These are phyloP conservation scores for Drosophila suboccidentalis DNA, from an alignment of 2,888 invertebrate genomes.

Conservation along the genomic window DNA sequence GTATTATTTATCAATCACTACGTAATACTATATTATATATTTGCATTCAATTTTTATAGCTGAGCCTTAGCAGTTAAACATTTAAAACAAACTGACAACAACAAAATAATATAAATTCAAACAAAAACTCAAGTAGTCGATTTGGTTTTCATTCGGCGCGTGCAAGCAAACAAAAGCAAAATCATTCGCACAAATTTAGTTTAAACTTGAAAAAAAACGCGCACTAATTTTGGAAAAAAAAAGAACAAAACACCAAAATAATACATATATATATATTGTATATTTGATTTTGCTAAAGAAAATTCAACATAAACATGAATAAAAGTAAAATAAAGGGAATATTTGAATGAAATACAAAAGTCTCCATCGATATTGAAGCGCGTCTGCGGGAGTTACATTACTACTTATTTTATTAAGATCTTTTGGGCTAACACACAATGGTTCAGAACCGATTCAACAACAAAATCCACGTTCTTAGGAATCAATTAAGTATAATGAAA, in stretches of 20 bases:
- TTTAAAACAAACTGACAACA: background rate
- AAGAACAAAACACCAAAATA: background rate
- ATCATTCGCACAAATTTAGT: conserved; percentile 38
- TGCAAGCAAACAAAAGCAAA: conserved; percentile 50
- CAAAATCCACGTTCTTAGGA: conserved; percentile 41
- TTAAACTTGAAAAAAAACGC: conserved; percentile 26
- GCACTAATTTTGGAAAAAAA: conserved; percentile 51
- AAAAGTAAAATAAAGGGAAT: background rate
- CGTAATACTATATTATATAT: conserved; percentile 7
- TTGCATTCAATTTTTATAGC: conserved; percentile 40
- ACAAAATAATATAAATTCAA: conserved; percentile 4
- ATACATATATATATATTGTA: conserved; percentile 50
- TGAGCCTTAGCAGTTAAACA: conserved; percentile 25
- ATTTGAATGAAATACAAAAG: background rate
- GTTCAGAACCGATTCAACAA: conserved; percentile 22
- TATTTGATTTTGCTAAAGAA: conserved; percentile 70
- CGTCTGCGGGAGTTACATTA: background rate
- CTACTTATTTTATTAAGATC: conserved; percentile 2
- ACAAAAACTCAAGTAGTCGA: conserved; percentile 67
- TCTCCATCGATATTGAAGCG: background rate
- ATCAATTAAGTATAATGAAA: conserved; percentile 40
- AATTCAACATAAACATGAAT: conserved; percentile 44
- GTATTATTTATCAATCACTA: conserved; percentile 24
- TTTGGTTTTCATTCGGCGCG: conserved; percentile 86
- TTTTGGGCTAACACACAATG: conserved; percentile 36